Evolutionary conservation across 30 jellyfish, hydroid and myxozoan species (phyloP).

Genomic region (Haliclystus octoradiatus): DNA sequence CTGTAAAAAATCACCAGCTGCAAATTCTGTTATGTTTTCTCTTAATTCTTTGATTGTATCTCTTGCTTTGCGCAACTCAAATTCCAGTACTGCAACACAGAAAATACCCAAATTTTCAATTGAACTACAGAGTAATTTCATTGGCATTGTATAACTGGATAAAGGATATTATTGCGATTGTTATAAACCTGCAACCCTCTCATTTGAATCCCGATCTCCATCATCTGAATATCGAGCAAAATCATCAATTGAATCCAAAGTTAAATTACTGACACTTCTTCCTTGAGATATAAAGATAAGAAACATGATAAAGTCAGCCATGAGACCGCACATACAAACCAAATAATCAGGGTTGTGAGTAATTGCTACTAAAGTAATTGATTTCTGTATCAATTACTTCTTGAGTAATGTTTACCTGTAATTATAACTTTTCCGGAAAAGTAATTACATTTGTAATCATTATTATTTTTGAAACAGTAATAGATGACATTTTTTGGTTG

Average conservation of each 20-base stretch:
- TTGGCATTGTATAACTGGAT: no score
- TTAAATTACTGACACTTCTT: conserved; percentile 72
- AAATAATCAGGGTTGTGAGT: no score
- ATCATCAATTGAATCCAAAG: conserved; percentile 93
- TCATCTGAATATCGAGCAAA: conserved; percentile 94
- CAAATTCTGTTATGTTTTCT: conserved; percentile 68
- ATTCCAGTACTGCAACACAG: conserved; percentile 52
- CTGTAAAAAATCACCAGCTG: conserved; percentile 87
- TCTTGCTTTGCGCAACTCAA: conserved; percentile 85
- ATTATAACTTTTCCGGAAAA: no score
- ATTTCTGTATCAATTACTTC: no score
- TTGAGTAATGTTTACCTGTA: no score
- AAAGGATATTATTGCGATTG: neutral
- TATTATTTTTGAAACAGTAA: no score
- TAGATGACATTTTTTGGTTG: no score
- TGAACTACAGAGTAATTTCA: no score
- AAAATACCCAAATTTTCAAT: neutral
- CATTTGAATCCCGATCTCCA: conserved; percentile 83
- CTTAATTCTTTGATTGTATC: conserved; percentile 91
- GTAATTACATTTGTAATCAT: no score
- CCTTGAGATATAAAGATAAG: conserved; percentile 29
- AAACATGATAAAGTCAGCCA: neutral
- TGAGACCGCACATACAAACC: neutral
- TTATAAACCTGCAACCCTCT: conserved; percentile 70
- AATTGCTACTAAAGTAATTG: no score